phyloP scores from a whole-genome alignment of 37 sponge, comb jelly and placozoan genomes.

The Agelas oroides region DNA sequence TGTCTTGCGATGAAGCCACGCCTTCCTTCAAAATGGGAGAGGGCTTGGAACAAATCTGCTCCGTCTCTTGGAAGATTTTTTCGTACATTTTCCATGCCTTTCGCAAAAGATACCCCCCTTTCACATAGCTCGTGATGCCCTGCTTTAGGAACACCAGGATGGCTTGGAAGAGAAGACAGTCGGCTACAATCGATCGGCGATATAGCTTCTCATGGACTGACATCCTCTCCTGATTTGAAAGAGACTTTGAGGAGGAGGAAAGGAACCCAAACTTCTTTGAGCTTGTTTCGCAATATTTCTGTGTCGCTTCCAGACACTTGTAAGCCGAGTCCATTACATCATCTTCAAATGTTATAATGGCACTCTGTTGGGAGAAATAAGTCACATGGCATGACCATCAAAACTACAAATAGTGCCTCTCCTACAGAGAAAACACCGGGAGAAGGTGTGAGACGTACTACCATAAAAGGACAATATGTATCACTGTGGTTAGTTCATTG shows the following conservation, averaged over 20 bases:
- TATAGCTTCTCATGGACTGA: conserved; percentile 65
- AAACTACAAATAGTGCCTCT: too few relatives aligned
- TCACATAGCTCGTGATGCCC: conserved; percentile 87
- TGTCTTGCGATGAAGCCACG: conserved; percentile 20
- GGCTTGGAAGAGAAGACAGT: conserved; percentile 87
- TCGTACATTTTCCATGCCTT: conserved; percentile 92
- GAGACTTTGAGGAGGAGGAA: neutral
- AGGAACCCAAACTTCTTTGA: conserved; percentile 1
- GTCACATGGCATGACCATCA: too few relatives aligned
- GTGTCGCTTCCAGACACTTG: conserved; percentile 71
- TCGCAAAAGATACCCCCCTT: conserved; percentile 89
- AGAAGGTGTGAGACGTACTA: neutral
- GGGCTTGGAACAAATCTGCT: conserved; percentile 64
- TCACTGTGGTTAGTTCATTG: too few relatives aligned
- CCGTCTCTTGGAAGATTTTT: conserved; percentile 67
- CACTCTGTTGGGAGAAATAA: conserved; percentile 57
- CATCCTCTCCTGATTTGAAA: conserved; percentile 9
- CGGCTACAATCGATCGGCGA: conserved; percentile 69
- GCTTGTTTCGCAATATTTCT: conserved; percentile 67
- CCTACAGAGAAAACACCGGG: neutral
- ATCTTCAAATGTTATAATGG: conserved; percentile 91
- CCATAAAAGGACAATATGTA: neutral
- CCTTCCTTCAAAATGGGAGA: conserved; percentile 59
- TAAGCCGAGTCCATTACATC: conserved; percentile 80
- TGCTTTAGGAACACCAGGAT: conserved; percentile 81